Evolutionary conservation across 2,888 invertebrate genomes (phyloP), one percentile per base, ranked within the genome.

Genomic region (Chaitophorus viminalis): DNA sequence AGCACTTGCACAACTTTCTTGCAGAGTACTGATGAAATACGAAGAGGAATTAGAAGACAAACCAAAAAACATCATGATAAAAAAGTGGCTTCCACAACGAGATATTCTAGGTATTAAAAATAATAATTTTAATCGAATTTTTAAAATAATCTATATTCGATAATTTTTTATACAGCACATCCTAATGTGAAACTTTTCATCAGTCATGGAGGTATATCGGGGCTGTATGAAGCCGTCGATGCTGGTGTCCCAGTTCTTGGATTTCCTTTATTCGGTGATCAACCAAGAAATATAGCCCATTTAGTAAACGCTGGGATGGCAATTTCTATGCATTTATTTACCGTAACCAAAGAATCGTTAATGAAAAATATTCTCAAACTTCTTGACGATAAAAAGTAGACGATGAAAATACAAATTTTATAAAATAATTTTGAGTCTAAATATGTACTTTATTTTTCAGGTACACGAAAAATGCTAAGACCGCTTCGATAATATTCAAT

Each of bases 1-100:
- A 25, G 85, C 68, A 70, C 78, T 85, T 29, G 76, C 65, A 18
- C 77, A 78, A 70, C 46, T 85, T 29, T 78, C 77, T 36, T 70
- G 54, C 14, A 18, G 85, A 33, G 52, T 85, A 14, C 70, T 85
- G n/a, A 77, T 76, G 85, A 85, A 85, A 85, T 85, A 33, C 46
- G 85, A 85, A 85, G 85, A 68, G 33, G 85, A 85, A 85, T 70
- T 85, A 77, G 3, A n/a, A 70, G 54, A 85, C 14, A 85, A 85
- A 78, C 85, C 78, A 21, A 31, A 77, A 25, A 85, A 85, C 14
- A 77, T 78, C n/a, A 78, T 85, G 70, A 85, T 54, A 52, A 76
- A 39, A 46, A 70, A 68, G 8, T 85, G 85, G 85, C n/a, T n/a
- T n/a, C n/a, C n/a, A n/a, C n/a, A n/a, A n/a, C n/a, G n/a, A 5